These are phyloP conservation scores for Gambusia yucatana DNA, from an alignment of 2,797 vertebrate genomes.

Conservation along the genomic window DNA sequence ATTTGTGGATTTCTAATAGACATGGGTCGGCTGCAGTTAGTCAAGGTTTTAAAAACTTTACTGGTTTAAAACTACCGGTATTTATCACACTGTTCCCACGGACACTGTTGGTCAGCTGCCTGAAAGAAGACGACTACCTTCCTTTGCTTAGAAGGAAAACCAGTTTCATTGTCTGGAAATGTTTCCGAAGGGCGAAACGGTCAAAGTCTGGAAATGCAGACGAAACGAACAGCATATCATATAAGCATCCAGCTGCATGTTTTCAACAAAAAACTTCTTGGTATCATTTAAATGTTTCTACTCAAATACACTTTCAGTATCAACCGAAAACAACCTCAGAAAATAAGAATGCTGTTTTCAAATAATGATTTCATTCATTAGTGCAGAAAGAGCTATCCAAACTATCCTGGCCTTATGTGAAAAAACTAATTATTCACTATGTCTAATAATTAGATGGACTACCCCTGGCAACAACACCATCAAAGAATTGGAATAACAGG, in stretches of 20 bases:
- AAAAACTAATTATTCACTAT: not conserved
- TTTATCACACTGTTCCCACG: not conserved
- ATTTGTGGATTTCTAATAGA: conserved; percentile 7
- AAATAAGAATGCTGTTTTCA: not conserved
- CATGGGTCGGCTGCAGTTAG: not conserved
- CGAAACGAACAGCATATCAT: not conserved
- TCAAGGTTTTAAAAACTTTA: not conserved
- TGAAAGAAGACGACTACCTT: not conserved
- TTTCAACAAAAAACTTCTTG: not conserved
- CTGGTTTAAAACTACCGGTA: not conserved
- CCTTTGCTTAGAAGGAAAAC: not conserved
- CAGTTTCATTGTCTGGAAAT: not conserved
- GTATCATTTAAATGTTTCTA: not conserved
- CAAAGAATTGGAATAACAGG: not conserved
- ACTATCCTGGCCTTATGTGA: not conserved
- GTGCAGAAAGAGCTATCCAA: not conserved
- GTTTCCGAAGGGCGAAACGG: not conserved
- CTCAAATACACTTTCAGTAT: not conserved
- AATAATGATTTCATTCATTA: not conserved
- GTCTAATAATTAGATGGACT: not conserved
- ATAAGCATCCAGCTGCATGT: not conserved
- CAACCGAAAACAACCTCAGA: not conserved
- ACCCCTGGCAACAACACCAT: not conserved
- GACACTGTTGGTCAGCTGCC: not conserved
- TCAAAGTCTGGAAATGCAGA: not conserved